Conservation (phyloP, 2,888 invertebrate species). For the Meiosimyza platycephala region DNA sequence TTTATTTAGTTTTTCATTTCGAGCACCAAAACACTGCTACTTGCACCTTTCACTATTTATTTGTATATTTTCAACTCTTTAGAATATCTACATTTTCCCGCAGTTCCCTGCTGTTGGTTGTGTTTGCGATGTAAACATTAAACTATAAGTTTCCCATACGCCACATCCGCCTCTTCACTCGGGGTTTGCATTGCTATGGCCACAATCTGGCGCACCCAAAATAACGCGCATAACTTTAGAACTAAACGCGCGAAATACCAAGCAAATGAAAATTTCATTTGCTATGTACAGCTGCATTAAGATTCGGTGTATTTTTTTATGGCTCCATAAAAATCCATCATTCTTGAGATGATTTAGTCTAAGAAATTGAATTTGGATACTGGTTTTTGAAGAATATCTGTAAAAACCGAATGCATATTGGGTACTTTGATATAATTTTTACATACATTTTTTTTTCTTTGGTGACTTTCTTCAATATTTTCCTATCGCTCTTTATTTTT, state of each 20-base stretch:
- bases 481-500: no score
- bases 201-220: constrained; percentile 34
- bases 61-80: constrained; percentile 34
- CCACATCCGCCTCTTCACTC: constrained; percentile 34
- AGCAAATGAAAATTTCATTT: background rate
- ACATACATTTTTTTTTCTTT: no score
- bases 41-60: background rate
- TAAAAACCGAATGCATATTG: no score
- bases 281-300: constrained; percentile 1
- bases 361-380: no score
- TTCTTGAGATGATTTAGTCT: background rate
- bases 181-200: constrained; percentile 15
- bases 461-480: no score
- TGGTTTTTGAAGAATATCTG: no score
- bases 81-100: background rate
- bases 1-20: background rate
- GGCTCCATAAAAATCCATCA: constrained; percentile 11
- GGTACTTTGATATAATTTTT: no score
- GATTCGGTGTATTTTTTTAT: background rate
- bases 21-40: background rate
- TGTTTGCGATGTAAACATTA: background rate
- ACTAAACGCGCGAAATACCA: background rate
- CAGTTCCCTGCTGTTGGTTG: background rate
- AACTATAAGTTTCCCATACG: constrained; percentile 6
- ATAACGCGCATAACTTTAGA: constrained; percentile 6